phyloP scores from a whole-genome alignment of 2,113 vertebrate genomes.

The Illadopsis cleaveri region DNA sequence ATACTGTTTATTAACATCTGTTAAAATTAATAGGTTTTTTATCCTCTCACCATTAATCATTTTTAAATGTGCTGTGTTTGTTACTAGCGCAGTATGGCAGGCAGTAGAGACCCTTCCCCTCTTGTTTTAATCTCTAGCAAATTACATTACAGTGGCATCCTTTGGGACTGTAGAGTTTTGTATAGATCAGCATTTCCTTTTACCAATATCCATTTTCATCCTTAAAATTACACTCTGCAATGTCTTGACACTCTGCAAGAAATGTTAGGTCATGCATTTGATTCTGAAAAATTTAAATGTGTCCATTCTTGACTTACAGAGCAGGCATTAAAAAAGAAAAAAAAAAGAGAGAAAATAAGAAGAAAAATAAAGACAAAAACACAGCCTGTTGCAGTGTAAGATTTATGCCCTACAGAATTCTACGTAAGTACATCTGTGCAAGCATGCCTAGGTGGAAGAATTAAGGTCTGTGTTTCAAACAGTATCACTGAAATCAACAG shows the following conservation, averaged over 20 bases:
- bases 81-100: constrained; percentile 11
- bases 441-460: neutral
- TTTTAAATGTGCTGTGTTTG: constrained; percentile 21
- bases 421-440: neutral
- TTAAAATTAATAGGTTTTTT: constrained; percentile 45
- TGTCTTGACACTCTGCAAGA: neutral
- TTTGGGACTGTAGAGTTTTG: constrained; percentile 27
- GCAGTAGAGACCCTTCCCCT: constrained; percentile 11
- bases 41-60: constrained; percentile 41
- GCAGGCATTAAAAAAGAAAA: fast-evolving
- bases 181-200: constrained; percentile 17
- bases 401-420: neutral
- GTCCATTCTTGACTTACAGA: neutral
- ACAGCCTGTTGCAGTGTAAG: neutral
- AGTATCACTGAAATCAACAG: neutral
- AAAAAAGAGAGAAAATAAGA: fast-evolving
- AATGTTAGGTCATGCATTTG: neutral
- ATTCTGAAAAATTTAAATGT: neutral
- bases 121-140: constrained; percentile 33
- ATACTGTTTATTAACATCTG: constrained; percentile 46
- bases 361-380: fast-evolving
- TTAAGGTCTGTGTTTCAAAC: neutral
- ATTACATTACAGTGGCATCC: constrained; percentile 11
- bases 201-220: neutral
- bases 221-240: neutral